phyloP scores from a whole-genome alignment of 2,797 vertebrate species.

The Chromis chromis region DNA sequence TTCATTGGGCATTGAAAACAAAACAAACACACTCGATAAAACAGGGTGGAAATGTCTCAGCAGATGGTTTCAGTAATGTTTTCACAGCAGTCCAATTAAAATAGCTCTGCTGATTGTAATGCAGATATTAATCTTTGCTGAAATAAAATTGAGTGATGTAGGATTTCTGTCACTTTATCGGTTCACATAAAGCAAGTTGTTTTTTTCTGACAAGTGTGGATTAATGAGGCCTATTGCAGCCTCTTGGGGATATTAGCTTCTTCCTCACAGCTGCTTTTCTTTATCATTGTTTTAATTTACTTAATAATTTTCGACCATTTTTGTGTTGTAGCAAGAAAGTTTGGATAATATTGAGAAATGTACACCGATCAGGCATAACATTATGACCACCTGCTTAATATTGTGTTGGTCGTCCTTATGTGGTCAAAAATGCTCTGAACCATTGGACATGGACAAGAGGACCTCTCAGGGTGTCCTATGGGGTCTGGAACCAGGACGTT shows the following conservation, averaged over 20 bases:
- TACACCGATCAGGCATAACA: too few species aligned
- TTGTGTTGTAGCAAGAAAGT: constrained; percentile 12
- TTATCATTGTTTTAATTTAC: background rate
- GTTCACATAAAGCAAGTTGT: background rate
- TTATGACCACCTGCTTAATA: too few species aligned
- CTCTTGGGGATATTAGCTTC: constrained; percentile 19
- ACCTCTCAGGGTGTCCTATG: too few species aligned
- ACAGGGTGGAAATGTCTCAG: constrained; percentile 1
- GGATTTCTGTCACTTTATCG: constrained; percentile 41
- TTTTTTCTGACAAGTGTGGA: constrained; percentile 39
- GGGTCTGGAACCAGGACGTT: too few species aligned
- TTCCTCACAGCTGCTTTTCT: constrained; percentile 1
- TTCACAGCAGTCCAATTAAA: constrained; percentile 5
- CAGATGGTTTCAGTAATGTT: constrained; percentile 50
- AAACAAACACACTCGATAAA: constrained; percentile 6
- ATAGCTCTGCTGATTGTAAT: constrained; percentile 34
- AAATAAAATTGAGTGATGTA: constrained; percentile 46
- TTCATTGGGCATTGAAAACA: constrained; percentile 19
- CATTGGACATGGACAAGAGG: too few species aligned
- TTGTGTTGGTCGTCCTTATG: too few species aligned
- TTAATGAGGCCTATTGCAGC: constrained; percentile 30
- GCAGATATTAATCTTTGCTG: constrained; percentile 40
- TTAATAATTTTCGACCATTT: constrained; percentile 7
- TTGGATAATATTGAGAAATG: background rate
- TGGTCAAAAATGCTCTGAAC: too few species aligned